These are phyloP conservation scores for Bambusicola thoracicus DNA, from an alignment of 2,113 vertebrate species.

Conservation along the genomic window DNA sequence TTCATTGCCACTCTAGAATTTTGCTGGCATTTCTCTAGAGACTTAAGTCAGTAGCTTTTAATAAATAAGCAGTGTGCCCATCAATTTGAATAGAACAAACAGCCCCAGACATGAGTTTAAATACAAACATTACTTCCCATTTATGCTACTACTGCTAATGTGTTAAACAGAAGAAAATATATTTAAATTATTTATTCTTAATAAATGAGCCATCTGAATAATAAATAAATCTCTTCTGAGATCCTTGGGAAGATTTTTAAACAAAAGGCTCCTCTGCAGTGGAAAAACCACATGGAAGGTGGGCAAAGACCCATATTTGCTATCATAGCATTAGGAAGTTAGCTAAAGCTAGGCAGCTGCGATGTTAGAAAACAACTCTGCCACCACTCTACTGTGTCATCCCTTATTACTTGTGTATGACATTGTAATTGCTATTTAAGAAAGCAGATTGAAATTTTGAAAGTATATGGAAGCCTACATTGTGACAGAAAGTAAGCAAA, in stretches of 20 bases:
- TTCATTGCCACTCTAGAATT: not conserved
- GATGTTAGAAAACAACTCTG: not conserved
- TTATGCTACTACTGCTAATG: constrained; percentile 36
- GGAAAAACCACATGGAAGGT: not conserved
- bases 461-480: not conserved
- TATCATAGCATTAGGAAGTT: constrained; percentile 1
- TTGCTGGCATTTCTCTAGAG: constrained; percentile 14
- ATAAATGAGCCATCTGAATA: constrained; percentile 65
- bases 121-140: constrained; percentile 10
- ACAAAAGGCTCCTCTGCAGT: not conserved
- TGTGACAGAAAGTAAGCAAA: not conserved
- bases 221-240: constrained; percentile 45
- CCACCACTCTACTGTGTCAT: not conserved
- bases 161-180: constrained; percentile 64
- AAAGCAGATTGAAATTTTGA: not conserved
- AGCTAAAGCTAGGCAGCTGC: not conserved
- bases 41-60: constrained; percentile 46
- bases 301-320: not conserved
- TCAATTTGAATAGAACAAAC: constrained; percentile 41
- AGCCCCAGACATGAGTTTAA: constrained; percentile 24
- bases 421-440: not conserved
- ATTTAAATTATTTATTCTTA: constrained; percentile 69
- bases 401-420: not conserved
- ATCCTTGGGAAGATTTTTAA: constrained; percentile 39
- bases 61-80: constrained; percentile 28